Evolutionary conservation across 2,888 invertebrate species (phyloP), one percentile per base, ranked within the genome.

Genomic region (Hemistola chrysoprasaria): DNA sequence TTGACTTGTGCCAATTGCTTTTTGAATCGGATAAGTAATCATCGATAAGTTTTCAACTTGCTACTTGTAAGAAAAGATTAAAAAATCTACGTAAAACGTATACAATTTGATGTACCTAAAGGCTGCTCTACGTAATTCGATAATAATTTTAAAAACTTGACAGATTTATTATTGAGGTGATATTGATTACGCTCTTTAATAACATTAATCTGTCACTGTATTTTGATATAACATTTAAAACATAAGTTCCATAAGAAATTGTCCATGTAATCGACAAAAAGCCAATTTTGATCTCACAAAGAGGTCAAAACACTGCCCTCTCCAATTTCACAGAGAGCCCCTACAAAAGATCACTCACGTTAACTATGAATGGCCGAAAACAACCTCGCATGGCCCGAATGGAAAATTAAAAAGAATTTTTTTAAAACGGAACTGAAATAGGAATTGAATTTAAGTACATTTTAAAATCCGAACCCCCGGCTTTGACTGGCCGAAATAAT

Each of bases 371-470:
- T 83, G 80, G 78, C 64, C 74, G 75, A 81, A 82, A 79, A 84
- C 81, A 79, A 78, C 70, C 77, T 63, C 65, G 69, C 50, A 71
- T 72, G 71, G 73, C 73, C 71, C 78, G 77, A 79, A 81, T 81
- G 71, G 69, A 78, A 84, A 85, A 82, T 79, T 78, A 84, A 81
- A 85, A 79, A 80, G 80, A 79, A 72, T 77, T 75, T 74, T 72
- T 65, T 61, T 64, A 66, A 76, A 72, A 76, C 79, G 78, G 72
- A 53, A 50, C 73, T 74, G 80, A 83, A 83, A 79, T 71, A 74
- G 71, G 81, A 84, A 87, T 87, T 81, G 83, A 82, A 86, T 87
- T 86, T 84, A 84, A 88, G 87, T 80, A 84, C 81, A 82, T 85
- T 86, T 84, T 78, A 84, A 86, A 81, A 79, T 81, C 64, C 71